Base-by-base conservation (phyloP, 2,888 invertebrate genomes). In the Dicyrtoma fusca region DNA sequence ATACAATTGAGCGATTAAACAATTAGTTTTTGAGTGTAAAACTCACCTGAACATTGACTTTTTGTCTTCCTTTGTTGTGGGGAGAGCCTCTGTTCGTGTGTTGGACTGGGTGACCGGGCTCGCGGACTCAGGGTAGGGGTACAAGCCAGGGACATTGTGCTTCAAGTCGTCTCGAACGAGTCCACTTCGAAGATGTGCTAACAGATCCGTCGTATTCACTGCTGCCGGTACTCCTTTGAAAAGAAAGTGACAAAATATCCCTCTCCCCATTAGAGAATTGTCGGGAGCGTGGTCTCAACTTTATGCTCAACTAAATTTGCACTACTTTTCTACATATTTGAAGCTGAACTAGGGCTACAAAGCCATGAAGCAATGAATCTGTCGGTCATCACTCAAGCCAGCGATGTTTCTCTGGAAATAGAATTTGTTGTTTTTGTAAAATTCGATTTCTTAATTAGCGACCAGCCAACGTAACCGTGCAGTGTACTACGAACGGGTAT, bases 41-140 rank as follows among this genome's bases (percentile, higher is more conserved):
- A 62, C 80, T 80, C 76, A 83, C 84, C 82, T 83, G 81, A 84
- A 84, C 81, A 83, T 82, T 57, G 81, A 81, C 75, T 81, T 80
- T 79, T 83, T 83, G 74, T 84, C 83, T 72, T 82, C 81, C 66
- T 80, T 76, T n/a, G 82, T 81, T 47, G 83, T 82, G 49, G 82
- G 77, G 53, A 80, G 80, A 14, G 82, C 81, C 66, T 81, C 81
- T 19, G 75, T 75, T 61, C 78, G 70, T 25, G 74, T 75, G 64
- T 75, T 73, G 14, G 78, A 77, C 51, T 71, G 68, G 23, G 77
- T 76, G 42, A 74, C 70, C 17, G 76, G 75, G 53, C 74, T 74
- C 65, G 77, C 72, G 51, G 75, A 74, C 73, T 76, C 76, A 42
- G 76, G 75, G 69, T 75, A 76, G 51, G 72, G 74, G 19, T 74